Evolutionary conservation across 2,888 invertebrate species (phyloP).

Genomic region (Pogonocherus hispidulus): DNA sequence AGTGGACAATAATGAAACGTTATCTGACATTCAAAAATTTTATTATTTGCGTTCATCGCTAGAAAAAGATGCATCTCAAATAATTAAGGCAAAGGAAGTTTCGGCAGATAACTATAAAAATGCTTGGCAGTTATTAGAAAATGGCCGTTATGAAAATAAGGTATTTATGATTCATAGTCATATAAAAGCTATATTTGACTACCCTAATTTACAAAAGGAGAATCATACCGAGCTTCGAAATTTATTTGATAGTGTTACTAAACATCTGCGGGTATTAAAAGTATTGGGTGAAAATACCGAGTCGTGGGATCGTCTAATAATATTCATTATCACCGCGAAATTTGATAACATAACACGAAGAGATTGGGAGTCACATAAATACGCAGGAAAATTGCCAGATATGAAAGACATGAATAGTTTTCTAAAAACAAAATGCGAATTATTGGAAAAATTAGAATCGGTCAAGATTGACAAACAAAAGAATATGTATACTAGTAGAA

Average conservation of each 20-base stretch:
- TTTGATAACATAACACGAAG: neutral
- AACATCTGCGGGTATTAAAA: neutral
- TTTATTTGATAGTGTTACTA: neutral
- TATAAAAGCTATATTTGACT: neutral
- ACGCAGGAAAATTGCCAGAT: neutral
- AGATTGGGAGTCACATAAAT: neutral
- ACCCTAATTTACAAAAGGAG: neutral
- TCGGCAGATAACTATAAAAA: neutral
- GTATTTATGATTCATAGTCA: neutral
- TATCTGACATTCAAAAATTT: neutral
- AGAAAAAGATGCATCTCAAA: neutral
- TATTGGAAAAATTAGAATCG: too few species aligned
- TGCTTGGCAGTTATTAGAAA: neutral
- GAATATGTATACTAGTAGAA: neutral
- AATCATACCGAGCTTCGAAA: neutral
- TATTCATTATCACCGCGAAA: neutral
- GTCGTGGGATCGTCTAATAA: neutral
- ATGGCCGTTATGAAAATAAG: neutral
- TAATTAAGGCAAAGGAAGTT: neutral
- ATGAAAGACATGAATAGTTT: neutral
- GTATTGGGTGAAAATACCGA: neutral
- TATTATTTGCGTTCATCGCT: conserved; percentile 1
- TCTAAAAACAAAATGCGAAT: too few species aligned
- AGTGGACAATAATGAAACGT: neutral
- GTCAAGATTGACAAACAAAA: neutral